Conservation (phyloP, 2,113 vertebrate genomes). For the Ranitomeya imitator region DNA sequence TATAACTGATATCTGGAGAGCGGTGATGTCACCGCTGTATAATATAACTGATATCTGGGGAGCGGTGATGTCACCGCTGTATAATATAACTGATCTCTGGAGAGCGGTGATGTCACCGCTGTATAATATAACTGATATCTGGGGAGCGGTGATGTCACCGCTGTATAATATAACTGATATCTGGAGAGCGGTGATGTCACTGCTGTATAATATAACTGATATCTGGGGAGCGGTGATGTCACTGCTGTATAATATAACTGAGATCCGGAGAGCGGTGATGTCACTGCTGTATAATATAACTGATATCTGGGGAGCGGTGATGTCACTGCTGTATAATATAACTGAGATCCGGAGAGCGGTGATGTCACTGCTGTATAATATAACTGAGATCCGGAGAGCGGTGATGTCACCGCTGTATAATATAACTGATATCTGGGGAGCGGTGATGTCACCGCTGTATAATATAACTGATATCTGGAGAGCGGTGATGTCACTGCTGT, state of each 20-base stretch:
- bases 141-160: neutral
- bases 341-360: neutral
- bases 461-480: no score
- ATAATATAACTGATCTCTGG: neutral
- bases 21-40: neutral
- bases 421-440: neutral
- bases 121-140: neutral
- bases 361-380: conserved; percentile 7
- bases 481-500: no score
- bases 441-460: no score
- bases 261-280: neutral
- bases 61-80: neutral
- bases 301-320: neutral
- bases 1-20: neutral
- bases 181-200: neutral
- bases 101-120: neutral
- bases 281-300: neutral
- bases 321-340: neutral
- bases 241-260: neutral
- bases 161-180: neutral
- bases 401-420: neutral
- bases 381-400: neutral
- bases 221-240: neutral
- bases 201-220: neutral
- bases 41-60: neutral